These are phyloP conservation scores for Acanthacorydalis orientalis DNA, from an alignment of 2,888 invertebrate species.

Conservation along the genomic window DNA sequence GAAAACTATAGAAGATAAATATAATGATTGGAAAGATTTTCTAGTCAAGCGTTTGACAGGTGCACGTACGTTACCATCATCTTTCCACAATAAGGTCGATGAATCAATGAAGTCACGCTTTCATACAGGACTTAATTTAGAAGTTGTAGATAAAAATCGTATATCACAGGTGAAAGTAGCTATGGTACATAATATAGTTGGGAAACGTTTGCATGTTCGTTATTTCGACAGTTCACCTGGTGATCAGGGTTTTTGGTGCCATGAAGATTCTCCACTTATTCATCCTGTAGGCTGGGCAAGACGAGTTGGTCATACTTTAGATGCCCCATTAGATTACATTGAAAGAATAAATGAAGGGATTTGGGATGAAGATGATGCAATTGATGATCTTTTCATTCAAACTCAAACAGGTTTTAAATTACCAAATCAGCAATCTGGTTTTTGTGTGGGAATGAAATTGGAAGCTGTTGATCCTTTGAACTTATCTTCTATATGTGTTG, in stretches of 20 bases:
- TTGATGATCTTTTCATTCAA: constrained; percentile 58
- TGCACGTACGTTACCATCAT: constrained; percentile 84
- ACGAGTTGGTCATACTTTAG: constrained; percentile 71
- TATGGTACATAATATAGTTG: constrained; percentile 76
- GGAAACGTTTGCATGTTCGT: constrained; percentile 78
- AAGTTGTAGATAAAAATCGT: constrained; percentile 91
- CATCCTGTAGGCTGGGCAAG: constrained; percentile 97
- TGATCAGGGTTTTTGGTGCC: constrained; percentile 91
- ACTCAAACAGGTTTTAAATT: constrained; percentile 18
- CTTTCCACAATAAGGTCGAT: constrained; percentile 76
- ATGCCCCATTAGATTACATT: constrained; percentile 65
- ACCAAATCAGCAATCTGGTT: constrained; percentile 24
- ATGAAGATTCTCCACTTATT: constrained; percentile 84
- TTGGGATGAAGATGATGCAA: constrained; percentile 61
- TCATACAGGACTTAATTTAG: constrained; percentile 66
- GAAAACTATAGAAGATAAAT: constrained; percentile 79
- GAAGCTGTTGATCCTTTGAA: constrained; percentile 97
- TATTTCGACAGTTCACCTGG: constrained; percentile 71
- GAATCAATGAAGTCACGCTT: constrained; percentile 74
- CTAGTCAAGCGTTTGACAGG: constrained; percentile 82
- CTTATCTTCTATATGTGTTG: constrained; percentile 84
- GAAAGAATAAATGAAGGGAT: constrained; percentile 56
- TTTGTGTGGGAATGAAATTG: constrained; percentile 80
- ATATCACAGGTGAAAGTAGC: constrained; percentile 83
- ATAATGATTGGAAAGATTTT: constrained; percentile 92